phyloP scores from a whole-genome alignment of 2,888 invertebrate genomes.

The Metopia argyrocephala region DNA sequence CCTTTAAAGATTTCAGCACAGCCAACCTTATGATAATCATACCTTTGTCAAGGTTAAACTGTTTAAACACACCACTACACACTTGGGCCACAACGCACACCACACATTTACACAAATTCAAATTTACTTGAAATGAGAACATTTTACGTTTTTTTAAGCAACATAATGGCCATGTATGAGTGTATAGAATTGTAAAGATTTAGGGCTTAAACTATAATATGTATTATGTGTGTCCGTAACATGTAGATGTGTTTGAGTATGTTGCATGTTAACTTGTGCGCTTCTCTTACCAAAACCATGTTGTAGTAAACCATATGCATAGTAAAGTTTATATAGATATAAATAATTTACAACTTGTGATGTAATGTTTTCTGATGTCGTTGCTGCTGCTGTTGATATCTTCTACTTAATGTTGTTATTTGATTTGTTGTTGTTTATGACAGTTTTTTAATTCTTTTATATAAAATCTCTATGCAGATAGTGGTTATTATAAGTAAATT shows the following conservation, averaged over 20 bases:
- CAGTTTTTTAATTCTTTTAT: not conserved
- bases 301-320: constrained; percentile 30
- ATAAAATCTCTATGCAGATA: not conserved
- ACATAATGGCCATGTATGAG: not conserved
- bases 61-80: constrained; percentile 11
- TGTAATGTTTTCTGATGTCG: constrained; percentile 16
- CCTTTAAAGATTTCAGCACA: constrained; percentile 22
- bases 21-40: constrained; percentile 35
- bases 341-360: constrained; percentile 52
- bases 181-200: not conserved
- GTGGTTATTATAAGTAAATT: not conserved
- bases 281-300: constrained; percentile 37
- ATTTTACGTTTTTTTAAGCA: constrained; percentile 11
- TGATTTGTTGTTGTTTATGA: not conserved
- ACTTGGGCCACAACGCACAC: not conserved
- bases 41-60: constrained; percentile 53
- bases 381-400: not conserved
- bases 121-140: not conserved
- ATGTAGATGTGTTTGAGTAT: constrained; percentile 5
- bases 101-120: not conserved
- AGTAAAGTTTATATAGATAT: constrained; percentile 54
- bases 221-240: not conserved
- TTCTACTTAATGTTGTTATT: not conserved
- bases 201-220: not conserved
- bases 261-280: not conserved